These are phyloP conservation scores for Polymixis lichenea DNA, from an alignment of 2,888 invertebrate genomes.

Conservation along the genomic window DNA sequence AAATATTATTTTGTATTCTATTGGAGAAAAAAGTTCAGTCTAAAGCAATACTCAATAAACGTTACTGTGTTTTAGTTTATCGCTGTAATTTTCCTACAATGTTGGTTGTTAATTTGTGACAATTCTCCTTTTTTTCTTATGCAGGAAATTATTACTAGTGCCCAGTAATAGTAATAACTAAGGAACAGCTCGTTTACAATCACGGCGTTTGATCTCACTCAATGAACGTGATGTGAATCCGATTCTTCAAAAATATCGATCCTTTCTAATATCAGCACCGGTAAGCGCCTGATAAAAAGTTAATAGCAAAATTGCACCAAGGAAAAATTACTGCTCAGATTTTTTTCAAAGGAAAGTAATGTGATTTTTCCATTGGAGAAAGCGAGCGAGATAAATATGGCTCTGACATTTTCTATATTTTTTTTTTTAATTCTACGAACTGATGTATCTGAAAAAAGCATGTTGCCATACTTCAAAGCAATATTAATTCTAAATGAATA, in stretches of 20 bases:
- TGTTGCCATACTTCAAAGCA: slow-evolving; percentile 36
- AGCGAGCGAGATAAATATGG: not conserved
- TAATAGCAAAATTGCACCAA: slow-evolving; percentile 39
- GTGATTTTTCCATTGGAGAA: not conserved
- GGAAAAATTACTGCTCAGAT: slow-evolving; percentile 24
- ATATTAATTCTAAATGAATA: slow-evolving; percentile 59
- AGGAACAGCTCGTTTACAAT: slow-evolving; percentile 68
- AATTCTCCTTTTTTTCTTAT: slow-evolving; percentile 6
- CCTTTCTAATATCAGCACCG: not conserved
- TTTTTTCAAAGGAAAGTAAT: not conserved
- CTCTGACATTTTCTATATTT: slow-evolving; percentile 8
- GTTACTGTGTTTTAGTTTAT: too few relatives aligned
- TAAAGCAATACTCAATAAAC: not conserved
- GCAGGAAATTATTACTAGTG: slow-evolving; percentile 13
- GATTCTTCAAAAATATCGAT: slow-evolving; percentile 44
- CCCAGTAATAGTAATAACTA: slow-evolving; percentile 61
- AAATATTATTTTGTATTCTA: too few relatives aligned
- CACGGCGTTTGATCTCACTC: slow-evolving; percentile 70
- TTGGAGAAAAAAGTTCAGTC: too few relatives aligned
- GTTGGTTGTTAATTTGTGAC: too few relatives aligned
- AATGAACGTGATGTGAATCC: slow-evolving; percentile 67
- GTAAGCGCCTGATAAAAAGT: slow-evolving; percentile 52
- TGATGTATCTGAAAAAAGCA: slow-evolving; percentile 6
- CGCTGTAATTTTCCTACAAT: too few relatives aligned
- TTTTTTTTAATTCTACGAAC: not conserved